phyloP scores from a whole-genome alignment of 2,113 vertebrate genomes.

The Anolis sagrei region DNA sequence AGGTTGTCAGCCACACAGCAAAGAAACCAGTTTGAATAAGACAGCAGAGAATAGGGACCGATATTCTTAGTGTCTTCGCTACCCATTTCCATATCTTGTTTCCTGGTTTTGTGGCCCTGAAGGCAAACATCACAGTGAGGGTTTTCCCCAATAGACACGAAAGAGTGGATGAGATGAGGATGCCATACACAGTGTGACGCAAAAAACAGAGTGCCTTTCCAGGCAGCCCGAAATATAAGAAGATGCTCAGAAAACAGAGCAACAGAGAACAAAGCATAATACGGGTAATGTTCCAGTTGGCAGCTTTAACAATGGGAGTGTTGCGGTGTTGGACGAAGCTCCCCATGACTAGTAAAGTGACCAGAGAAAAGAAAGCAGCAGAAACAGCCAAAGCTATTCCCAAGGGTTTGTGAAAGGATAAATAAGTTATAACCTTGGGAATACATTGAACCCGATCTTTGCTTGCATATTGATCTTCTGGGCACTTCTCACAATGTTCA shows the following conservation, averaged over 20 bases:
- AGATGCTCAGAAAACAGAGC: neutral
- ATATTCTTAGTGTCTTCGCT: neutral
- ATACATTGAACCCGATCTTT: neutral
- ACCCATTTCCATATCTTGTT: neutral
- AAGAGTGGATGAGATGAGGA: neutral
- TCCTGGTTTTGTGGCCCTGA: conserved; percentile 3
- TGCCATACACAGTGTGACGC: neutral
- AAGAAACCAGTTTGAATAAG: neutral
- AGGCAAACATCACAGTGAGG: conserved; percentile 1
- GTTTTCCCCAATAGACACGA: conserved; percentile 6
- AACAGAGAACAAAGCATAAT: neutral
- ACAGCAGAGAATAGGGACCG: neutral
- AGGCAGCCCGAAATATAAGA: neutral
- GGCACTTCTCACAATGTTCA: neutral
- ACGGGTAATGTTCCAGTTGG: conserved; percentile 2
- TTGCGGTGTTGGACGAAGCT: neutral
- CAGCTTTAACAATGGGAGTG: conserved; percentile 3
- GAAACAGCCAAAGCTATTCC: neutral
- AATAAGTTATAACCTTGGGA: neutral
- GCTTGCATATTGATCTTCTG: neutral
- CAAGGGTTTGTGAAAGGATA: neutral
- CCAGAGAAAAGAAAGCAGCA: neutral
- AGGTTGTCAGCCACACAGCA: neutral
- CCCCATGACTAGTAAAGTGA: neutral
- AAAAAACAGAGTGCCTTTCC: neutral